Evolutionary conservation across 2,113 vertebrate genomes (phyloP), one percentile per base, ranked within the genome.

Genomic region (Monarcha castaneiventris): DNA sequence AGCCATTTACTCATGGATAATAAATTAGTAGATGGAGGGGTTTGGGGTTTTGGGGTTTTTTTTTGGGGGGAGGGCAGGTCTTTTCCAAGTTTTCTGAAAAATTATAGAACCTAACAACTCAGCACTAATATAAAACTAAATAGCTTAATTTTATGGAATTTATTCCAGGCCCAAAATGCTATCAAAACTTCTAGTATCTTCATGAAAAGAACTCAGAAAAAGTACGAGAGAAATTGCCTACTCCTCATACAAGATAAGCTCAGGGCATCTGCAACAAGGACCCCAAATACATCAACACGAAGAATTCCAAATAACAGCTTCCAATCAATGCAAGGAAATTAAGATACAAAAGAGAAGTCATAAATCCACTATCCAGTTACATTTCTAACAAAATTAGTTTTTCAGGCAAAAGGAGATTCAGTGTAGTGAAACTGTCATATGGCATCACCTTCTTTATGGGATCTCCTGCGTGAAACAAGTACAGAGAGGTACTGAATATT

Each of bases 41-140:
- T 26, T 18, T 37, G 26, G 8, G 8, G 0, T 21, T 16, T 58
- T 7, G 16, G 6, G 3, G 7, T 9, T 32, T 32, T 52, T 52
- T 39, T 15, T 2, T 1, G 3, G 32, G 15, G 9, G 7, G 23
- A 37, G 58, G 3, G 2, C 1, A 0, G 1, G 5, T 39, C 20
- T n/a, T 62, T 83, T 62, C 7, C 32, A 86, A 46, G 46, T 90
- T 91, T 89, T 93, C 32, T 78, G 55, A 71, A 37, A 62, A 22
- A 37, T 7, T 74, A 13, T 9, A 63, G 52, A 84, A 59, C 14
- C 33, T 78, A 33, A 89, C 76, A 73, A 16, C 3, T 69, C 51
- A 52, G 25, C 20, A 35, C 8, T 35, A 52, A 56, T 12, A 35
- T 5, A 80, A 73, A 89, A 66, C 23, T 44, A 30, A 41, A 61